Evolutionary conservation across 2,113 vertebrate genomes (phyloP).

Genomic region (Lepus europaeus): DNA sequence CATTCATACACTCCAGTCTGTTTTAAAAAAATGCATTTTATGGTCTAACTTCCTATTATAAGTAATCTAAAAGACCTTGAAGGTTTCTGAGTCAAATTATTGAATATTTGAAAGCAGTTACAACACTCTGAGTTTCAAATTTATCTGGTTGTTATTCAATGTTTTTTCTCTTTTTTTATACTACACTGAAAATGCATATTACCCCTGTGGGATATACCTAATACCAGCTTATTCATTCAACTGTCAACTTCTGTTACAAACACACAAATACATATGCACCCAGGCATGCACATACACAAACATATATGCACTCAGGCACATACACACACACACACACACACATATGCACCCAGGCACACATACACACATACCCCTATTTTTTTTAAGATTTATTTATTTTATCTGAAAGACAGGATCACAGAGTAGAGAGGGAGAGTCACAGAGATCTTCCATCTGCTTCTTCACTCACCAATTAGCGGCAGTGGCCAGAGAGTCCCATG

Average conservation of each 20-base stretch:
- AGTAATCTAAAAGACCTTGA: slow-evolving; percentile 58
- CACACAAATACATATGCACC: not conserved
- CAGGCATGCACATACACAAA: not conserved
- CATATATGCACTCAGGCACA: not conserved
- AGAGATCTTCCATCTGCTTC: not conserved
- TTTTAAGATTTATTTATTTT: too few relatives aligned
- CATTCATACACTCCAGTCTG: slow-evolving; percentile 25
- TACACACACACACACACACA: not conserved
- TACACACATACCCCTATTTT: not conserved
- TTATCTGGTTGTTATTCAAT: slow-evolving; percentile 43
- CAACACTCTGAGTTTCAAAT: slow-evolving; percentile 45
- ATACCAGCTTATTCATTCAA: slow-evolving; percentile 12
- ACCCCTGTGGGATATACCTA: not conserved
- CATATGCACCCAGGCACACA: not conserved
- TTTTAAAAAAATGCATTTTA: too few relatives aligned
- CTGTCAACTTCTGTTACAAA: not conserved
- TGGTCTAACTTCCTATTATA: slow-evolving; percentile 16
- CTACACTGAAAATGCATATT: slow-evolving; percentile 54
- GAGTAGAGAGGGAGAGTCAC: too few relatives aligned
- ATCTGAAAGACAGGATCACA: too few relatives aligned
- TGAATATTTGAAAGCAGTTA: slow-evolving; percentile 66
- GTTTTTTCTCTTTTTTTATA: slow-evolving; percentile 25
- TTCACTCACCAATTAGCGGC: too few relatives aligned
- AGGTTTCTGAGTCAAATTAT: slow-evolving; percentile 59
- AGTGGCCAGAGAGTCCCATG: too few relatives aligned